These are phyloP conservation scores for Thryonomys swinderianus DNA, from an alignment of 2,113 vertebrate species.

Conservation along the genomic window DNA sequence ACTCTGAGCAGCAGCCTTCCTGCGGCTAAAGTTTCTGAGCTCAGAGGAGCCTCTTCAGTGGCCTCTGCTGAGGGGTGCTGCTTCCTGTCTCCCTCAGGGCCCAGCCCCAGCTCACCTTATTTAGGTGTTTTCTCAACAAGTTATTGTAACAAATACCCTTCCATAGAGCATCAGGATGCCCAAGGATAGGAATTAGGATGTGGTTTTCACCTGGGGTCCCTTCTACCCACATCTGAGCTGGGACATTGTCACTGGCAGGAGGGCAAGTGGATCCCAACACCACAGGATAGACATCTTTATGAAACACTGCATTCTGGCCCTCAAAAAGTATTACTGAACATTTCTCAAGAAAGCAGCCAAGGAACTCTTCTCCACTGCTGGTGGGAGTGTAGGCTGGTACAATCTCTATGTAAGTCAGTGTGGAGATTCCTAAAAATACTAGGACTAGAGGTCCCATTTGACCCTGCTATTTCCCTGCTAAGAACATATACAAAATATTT, in stretches of 20 bases:
- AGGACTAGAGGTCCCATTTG: too few relatives aligned
- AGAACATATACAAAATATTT: too few relatives aligned
- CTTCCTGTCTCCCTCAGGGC: background rate
- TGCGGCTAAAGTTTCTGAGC: too few relatives aligned
- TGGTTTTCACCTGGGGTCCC: background rate
- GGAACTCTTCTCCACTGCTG: too few relatives aligned
- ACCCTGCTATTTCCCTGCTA: too few relatives aligned
- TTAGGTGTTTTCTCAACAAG: background rate
- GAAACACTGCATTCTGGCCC: too few relatives aligned
- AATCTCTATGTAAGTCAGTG: too few relatives aligned
- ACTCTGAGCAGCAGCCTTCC: background rate
- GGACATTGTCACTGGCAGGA: accelerated
- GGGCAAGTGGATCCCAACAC: too few relatives aligned
- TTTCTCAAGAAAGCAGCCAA: background rate
- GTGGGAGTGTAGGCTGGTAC: too few relatives aligned
- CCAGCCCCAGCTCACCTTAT: background rate
- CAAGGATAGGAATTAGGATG: too few relatives aligned
- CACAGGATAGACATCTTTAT: accelerated
- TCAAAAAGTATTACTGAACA: background rate
- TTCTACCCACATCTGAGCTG: background rate
- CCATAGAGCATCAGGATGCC: background rate
- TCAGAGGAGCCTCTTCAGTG: background rate
- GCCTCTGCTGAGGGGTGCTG: background rate
- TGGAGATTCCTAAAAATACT: too few relatives aligned
- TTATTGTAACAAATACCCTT: background rate